Evolutionary conservation across 1,140 invertebrate genomes (phyloP).

Genomic region (Campoletis sonorensis): DNA sequence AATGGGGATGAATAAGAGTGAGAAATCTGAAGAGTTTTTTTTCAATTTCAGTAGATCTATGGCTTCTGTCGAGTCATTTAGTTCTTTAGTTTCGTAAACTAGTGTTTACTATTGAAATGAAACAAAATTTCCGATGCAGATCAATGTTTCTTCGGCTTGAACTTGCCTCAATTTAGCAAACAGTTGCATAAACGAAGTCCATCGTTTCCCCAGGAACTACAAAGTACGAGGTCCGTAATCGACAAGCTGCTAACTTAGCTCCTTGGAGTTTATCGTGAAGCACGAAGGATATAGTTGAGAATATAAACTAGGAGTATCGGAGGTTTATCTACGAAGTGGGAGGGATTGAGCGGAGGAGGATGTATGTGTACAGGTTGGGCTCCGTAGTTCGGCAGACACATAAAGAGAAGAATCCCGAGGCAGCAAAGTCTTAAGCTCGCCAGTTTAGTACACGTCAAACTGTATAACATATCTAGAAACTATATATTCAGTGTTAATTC

Average conservation of each 20-base stretch:
- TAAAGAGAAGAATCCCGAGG: conserved; percentile 31
- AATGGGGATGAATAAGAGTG: neutral
- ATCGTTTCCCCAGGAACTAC: conserved; percentile 11
- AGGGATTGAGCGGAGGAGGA: neutral
- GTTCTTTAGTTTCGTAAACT: too few species aligned
- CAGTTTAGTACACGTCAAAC: conserved; percentile 35
- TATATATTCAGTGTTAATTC: conserved; percentile 8
- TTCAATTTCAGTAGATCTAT: too few species aligned
- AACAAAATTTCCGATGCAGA: too few species aligned
- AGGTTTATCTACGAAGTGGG: conserved; percentile 27
- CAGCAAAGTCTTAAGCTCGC: conserved; percentile 20
- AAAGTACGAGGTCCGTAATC: neutral
- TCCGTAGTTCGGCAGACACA: conserved; percentile 33
- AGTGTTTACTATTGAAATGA: too few species aligned
- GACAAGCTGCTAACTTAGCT: neutral
- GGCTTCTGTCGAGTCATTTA: too few species aligned
- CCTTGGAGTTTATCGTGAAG: conserved; percentile 14
- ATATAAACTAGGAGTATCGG: conserved; percentile 28
- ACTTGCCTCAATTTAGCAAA: neutral
- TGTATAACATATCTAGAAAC: neutral
- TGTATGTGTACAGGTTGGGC: conserved; percentile 30
- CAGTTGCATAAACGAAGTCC: neutral
- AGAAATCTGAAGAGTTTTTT: neutral
- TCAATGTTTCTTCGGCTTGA: too few species aligned
- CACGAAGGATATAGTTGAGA: neutral